These are phyloP conservation scores for Eristalis arbustorum DNA, from an alignment of 2,888 invertebrate genomes.

Conservation along the genomic window DNA sequence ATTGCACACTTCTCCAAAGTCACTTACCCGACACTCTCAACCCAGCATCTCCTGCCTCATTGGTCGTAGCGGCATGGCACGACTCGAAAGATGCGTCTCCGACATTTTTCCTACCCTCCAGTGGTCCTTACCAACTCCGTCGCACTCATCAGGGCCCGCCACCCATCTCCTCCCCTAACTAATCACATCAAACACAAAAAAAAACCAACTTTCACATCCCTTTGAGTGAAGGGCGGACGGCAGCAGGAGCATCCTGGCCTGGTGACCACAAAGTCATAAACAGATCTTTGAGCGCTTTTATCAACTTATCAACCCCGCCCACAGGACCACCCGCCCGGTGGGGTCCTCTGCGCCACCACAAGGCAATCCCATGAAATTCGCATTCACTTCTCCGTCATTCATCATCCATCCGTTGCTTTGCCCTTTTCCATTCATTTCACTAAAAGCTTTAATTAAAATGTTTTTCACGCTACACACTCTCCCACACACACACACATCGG, in stretches of 20 bases:
- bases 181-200: conserved; percentile 57
- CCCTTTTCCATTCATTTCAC: conserved; percentile 57
- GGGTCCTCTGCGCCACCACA: conserved; percentile 5
- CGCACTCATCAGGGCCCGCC: no score
- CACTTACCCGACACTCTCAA: no score
- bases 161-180: neutral
- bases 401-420: conserved; percentile 41
- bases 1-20: no score
- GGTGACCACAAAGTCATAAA: conserved; percentile 52
- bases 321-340: no score
- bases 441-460: conserved; percentile 73
- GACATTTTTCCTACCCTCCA: no score
- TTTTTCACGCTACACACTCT: conserved; percentile 75
- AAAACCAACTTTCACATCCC: conserved; percentile 4
- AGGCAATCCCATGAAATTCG: conserved; percentile 26
- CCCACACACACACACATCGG: conserved; percentile 5
- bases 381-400: conserved; percentile 46
- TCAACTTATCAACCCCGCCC: conserved; percentile 32
- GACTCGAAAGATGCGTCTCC: no score
- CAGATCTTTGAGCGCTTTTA: conserved; percentile 49
- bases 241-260: conserved; percentile 2
- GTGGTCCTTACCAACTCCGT: no score
- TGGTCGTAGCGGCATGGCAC: no score
- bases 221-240: conserved; percentile 5
- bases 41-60: no score